A percentile compares a stretch with the other conserved stretches of the same genome.
These are phyloP conservation scores for Patella pellucida DNA, from an alignment of 2,888 invertebrate genomes.

Conservation along the genomic window DNA sequence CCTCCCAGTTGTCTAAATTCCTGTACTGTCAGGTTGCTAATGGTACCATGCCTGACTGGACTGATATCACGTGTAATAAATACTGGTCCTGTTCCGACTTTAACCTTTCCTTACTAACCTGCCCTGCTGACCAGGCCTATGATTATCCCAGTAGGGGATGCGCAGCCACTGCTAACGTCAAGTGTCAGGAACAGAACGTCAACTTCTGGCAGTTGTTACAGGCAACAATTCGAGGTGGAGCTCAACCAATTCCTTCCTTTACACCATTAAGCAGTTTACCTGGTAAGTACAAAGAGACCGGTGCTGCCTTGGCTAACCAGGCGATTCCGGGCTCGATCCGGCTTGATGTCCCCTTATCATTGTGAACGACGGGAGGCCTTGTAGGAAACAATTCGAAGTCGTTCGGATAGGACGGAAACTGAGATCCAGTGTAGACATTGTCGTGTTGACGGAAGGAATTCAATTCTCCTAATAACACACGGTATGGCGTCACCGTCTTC, in stretches of 20 bases:
- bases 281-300: background rate
- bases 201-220: constrained; percentile 11
- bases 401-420: too few relatives aligned
- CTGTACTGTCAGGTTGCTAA: constrained; percentile 16
- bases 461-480: too few relatives aligned
- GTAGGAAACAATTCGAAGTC: too few relatives aligned
- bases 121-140: constrained; percentile 16
- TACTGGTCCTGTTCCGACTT: constrained; percentile 21
- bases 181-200: constrained; percentile 15
- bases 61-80: constrained; percentile 6
- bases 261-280: constrained; percentile 5
- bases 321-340: too few relatives aligned
- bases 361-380: too few relatives aligned
- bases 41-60: constrained; percentile 18
- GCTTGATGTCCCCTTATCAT: too few relatives aligned
- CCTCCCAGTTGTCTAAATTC: background rate
- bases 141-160: constrained; percentile 6
- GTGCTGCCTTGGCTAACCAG: too few relatives aligned
- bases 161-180: background rate
- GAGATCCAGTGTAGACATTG: too few relatives aligned
- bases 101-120: constrained; percentile 11
- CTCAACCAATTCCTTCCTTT: background rate
- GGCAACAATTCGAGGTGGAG: background rate
- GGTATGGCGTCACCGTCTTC: too few relatives aligned
- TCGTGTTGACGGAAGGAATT: too few relatives aligned